Evolutionary conservation across 2,888 invertebrate genomes (phyloP), one percentile per base, ranked within the genome.

Genomic region (Acleris literana): DNA sequence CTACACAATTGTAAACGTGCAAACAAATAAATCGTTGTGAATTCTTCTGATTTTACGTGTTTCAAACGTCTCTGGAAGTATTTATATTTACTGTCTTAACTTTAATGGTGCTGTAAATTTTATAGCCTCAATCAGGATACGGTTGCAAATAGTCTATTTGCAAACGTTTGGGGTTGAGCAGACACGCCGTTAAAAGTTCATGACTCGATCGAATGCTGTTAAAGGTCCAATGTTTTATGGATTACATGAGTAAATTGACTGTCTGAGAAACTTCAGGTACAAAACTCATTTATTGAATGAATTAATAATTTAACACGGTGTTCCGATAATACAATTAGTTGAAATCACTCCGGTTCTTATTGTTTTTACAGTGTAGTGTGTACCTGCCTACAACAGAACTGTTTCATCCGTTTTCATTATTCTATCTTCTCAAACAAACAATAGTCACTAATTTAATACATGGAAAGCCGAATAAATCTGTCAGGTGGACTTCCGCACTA

Each of bases 81-180:
- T 56, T 65, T 46, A 65, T 55, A 59, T 56, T 65, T 46, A 65
- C 29, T 46, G 55, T 51, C 44, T 55, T 25, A 51, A 60, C 43
- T 29, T 55, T 51, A 44, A 65, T 56, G 60, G 60, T 44, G 55
- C 33, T 44, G 60, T 65, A 55, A 60, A 65, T 49, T 64, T 64
- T 54, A 65, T 51, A 55, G 51, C 22, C 29, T 25, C 44, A 20
- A 60, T 56, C 17, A 56, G 49, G 60, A 44, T 51, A 29, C 22
- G 52, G 17, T 39, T 9, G 49, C 46, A 20, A n/a, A 20, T 3
- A 22, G 3, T 22, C 49, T 60, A 44, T 65, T 60, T 51, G 60
- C 60, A 65, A 61, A 65, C 51, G 61, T 56, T 64, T 55, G 55
- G 43, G 59, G 59, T 60, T 51, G 59, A 17, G 20, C 55, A 57